Base-by-base conservation (phyloP, 1,140 invertebrate species). In the Berghia stephanieae region DNA sequence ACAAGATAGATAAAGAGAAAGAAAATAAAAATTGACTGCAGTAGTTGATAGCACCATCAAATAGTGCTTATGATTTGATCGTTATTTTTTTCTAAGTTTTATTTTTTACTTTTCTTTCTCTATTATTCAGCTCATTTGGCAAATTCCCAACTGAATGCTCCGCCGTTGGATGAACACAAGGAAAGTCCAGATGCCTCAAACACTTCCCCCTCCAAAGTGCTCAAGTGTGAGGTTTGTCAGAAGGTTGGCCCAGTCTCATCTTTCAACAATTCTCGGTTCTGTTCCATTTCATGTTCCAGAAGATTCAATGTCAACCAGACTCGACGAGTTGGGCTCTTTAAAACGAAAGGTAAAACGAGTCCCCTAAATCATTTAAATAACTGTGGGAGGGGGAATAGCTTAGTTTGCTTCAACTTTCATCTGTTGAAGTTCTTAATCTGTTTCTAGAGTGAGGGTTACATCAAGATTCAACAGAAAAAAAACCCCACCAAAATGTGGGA, bases 191-290 rank as follows among this genome's bases (percentile, higher is more conserved):
- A 57, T 67, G 52, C 68, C 40, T 24, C 40, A 91, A 82, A 91
- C 90, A 0, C 63, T n/a, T n/a, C 75, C 10, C 31, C 55, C 57
- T 16, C 38, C 63, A 57, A 77, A 8, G 27, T 79, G 43, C 79
- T 85, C 57, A 94, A 94, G 82, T 96, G 95, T 84, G 95, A 96
- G 87, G 91, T 92, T 55, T 96, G 95, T 86, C 93, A 94, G 46
- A 94, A 93, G 75, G 90, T 93, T 21, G 94, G 94, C 81, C 90
- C 93, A 66, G 92, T 92, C 71, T 88, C 92, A 0, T 95, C 94
- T 83, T 92, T 95, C 76, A 93, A 93, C 80, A 94, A 94, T 75
- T 90, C 90, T 8, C 95, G 95, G 60, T 96, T 94, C 83, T 96
- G 95, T 84, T 94, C 94, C 2, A 91, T 92, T 13, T 88, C 91